phyloP scores from a whole-genome alignment of 2,888 invertebrate species.

The Sepioteuthis lessoniana region DNA sequence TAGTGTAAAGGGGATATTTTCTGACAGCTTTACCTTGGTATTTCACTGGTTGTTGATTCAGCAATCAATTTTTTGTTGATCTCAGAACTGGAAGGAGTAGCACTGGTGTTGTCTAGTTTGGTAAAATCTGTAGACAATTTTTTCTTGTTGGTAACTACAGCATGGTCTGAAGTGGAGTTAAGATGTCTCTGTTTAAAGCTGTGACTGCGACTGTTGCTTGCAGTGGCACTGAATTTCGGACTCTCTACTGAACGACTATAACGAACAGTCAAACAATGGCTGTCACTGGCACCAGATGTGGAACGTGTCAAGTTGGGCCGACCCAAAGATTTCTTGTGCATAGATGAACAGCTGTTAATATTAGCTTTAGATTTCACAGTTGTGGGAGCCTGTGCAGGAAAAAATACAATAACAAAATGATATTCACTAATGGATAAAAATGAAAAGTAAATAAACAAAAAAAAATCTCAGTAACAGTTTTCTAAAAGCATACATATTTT shows the following conservation, averaged over 20 bases:
- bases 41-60: constrained; percentile 6
- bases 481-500: too few species aligned
- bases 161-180: not conserved
- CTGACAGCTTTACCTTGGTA: not conserved
- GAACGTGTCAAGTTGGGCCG: not conserved
- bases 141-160: not conserved
- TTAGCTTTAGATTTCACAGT: not conserved
- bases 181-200: not conserved
- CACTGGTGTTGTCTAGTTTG: not conserved
- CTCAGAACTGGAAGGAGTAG: not conserved
- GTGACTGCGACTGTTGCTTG: not conserved
- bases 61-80: not conserved
- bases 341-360: not conserved
- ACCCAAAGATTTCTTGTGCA: not conserved
- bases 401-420: not conserved
- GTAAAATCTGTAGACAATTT: not conserved
- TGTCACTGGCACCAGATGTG: constrained; percentile 10
- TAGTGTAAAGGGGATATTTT: not conserved
- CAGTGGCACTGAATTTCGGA: not conserved
- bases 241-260: not conserved
- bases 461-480: too few species aligned
- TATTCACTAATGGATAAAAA: not conserved
- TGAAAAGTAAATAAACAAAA: too few species aligned
- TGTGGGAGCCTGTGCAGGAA: not conserved
- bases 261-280: not conserved